A percentile compares a stretch with the other conserved stretches of the same genome.
These are phyloP conservation scores for Linurgus olivaceus DNA, from an alignment of 2,797 vertebrate species.

Conservation along the genomic window DNA sequence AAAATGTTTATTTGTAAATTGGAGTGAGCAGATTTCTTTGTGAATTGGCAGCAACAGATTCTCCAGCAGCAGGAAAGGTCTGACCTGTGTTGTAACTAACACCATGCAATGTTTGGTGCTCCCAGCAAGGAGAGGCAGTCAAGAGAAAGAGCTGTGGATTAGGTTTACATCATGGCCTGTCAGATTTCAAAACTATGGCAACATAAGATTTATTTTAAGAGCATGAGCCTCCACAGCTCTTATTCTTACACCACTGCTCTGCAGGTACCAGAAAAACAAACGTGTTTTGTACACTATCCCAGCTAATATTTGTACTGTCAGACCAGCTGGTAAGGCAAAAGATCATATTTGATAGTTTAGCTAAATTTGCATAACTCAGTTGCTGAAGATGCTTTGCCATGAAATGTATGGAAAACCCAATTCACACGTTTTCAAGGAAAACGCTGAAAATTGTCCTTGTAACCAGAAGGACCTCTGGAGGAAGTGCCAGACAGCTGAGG, in stretches of 20 bases:
- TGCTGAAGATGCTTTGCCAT: not conserved
- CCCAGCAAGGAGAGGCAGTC: not conserved
- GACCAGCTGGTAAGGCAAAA: not conserved
- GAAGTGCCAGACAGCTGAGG: not conserved
- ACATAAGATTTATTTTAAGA: slow-evolving; percentile 1
- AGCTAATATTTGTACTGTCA: not conserved
- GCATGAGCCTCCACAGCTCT: not conserved
- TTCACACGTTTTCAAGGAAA: not conserved
- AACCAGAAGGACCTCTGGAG: not conserved
- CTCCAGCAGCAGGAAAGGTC: not conserved
- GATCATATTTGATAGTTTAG: not conserved
- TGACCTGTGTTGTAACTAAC: not conserved
- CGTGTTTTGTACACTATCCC: not conserved
- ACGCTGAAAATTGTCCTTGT: not conserved
- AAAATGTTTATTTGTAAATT: not conserved
- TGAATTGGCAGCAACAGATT: not conserved
- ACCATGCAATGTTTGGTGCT: not conserved
- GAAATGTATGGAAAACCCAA: not conserved
- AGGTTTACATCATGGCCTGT: not conserved
- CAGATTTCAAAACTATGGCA: not conserved
- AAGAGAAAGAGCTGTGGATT: not conserved
- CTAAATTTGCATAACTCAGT: not conserved
- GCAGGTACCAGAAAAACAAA: not conserved
- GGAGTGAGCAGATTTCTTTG: not conserved
- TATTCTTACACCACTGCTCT: not conserved